These are phyloP conservation scores for Leptogaster cylindrica DNA, from an alignment of 2,888 invertebrate species.

Conservation along the genomic window DNA sequence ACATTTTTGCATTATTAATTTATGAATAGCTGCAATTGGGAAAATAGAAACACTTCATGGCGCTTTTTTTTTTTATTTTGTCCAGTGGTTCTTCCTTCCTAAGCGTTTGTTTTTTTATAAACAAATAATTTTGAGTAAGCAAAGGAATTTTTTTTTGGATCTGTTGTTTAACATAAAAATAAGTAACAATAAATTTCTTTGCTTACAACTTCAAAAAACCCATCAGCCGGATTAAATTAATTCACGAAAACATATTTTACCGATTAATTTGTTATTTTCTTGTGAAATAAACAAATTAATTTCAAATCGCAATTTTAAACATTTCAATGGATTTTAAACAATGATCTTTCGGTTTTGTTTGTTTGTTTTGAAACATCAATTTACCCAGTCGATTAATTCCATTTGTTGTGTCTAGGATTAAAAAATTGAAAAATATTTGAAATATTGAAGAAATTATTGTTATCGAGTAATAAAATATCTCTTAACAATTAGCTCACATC, in stretches of 20 bases:
- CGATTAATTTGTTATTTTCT: no score
- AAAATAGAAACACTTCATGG: conserved; percentile 21
- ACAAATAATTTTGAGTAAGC: no score
- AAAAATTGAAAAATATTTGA: conserved; percentile 41
- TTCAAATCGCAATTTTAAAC: no score
- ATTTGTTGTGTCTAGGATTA: conserved; percentile 47
- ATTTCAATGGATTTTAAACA: background rate
- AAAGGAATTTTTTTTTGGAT: conserved; percentile 9
- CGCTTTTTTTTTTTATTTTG: no score
- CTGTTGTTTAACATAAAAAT: no score
- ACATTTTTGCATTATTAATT: background rate
- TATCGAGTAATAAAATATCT: background rate
- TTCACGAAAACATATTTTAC: no score
- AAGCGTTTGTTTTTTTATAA: background rate
- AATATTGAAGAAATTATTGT: background rate
- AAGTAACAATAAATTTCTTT: conserved; percentile 1
- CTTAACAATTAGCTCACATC: background rate
- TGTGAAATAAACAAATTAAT: no score
- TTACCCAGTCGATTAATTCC: conserved; percentile 47
- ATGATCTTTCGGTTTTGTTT: background rate
- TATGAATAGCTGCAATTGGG: conserved; percentile 11
- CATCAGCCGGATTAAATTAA: conserved; percentile 24
- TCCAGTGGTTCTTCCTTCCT: conserved; percentile 21
- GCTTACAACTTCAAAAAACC: conserved; percentile 16
- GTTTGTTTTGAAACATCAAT: conserved; percentile 44